Percentiles rank a stretch among this genome's conserved stretches.
phyloP scores from a whole-genome alignment of 2,797 vertebrate genomes.

The Coregonus ussuriensis region DNA sequence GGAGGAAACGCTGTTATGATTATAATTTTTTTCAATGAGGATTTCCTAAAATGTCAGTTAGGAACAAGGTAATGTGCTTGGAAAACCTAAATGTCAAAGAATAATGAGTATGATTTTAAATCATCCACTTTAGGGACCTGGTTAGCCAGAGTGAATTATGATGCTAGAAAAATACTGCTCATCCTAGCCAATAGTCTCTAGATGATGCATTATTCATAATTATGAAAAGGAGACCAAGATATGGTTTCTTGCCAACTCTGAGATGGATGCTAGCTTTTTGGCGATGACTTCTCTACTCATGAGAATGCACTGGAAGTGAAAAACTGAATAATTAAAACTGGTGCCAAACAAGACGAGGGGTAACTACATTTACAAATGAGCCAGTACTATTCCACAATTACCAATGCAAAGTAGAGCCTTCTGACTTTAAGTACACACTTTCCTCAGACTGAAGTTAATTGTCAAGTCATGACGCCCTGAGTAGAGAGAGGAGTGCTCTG shows the following conservation, averaged over 20 bases:
- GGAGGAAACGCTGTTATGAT: slow-evolving; percentile 3
- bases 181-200: background rate
- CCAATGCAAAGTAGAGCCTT: slow-evolving; percentile 6
- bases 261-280: background rate
- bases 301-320: background rate
- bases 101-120: background rate
- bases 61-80: background rate
- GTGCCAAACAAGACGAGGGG: background rate
- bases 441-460: background rate
- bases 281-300: background rate
- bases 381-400: slow-evolving; percentile 13
- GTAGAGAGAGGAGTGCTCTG: background rate
- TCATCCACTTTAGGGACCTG: background rate
- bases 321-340: background rate
- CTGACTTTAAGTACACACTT: background rate
- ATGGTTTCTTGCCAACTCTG: background rate
- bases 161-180: background rate
- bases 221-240: slow-evolving; percentile 1
- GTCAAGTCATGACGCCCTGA: background rate
- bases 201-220: slow-evolving; percentile 5
- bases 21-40: background rate
- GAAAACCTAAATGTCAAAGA: slow-evolving; percentile 15
- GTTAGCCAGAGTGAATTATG: background rate
- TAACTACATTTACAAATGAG: slow-evolving; percentile 5
- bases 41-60: slow-evolving; percentile 9